Evolutionary conservation across 2,113 vertebrate genomes (phyloP).

Genomic region (crab-eating macaque (Macaca fascicularis)): T2T-MFA8v1.1 NC_088379.1:7391001-7391500

Average conservation of each 20-base stretch:
- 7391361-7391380: neutral
- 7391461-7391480: neutral
- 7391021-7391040: neutral
- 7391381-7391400: neutral
- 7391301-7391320: neutral
- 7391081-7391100: neutral
- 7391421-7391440: neutral
- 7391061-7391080: accelerated
- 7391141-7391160: neutral
- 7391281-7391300: neutral
- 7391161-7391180: neutral
- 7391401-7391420: neutral
- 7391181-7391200: neutral
- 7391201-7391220: neutral
- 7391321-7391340: neutral
- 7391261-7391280: neutral
- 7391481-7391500: neutral
- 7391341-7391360: neutral
- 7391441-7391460: neutral
- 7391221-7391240: neutral
- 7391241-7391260: neutral
- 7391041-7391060: neutral
- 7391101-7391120: neutral
- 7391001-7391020: neutral
- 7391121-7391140: neutral